Base-by-base conservation (phyloP, 2,888 invertebrate genomes). In the Brachypalpus laphriformis region DNA sequence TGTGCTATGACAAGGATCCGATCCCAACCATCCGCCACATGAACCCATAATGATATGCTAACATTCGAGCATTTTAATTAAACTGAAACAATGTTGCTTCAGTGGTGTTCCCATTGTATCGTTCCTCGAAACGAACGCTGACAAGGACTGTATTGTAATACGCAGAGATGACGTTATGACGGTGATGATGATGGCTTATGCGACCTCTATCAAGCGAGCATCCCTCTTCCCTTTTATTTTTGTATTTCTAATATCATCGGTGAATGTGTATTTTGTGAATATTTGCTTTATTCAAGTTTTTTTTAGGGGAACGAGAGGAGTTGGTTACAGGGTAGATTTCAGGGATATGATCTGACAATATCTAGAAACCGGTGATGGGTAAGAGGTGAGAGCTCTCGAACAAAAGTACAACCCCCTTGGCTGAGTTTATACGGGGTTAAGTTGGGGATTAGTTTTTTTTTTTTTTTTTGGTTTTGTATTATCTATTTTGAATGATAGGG, bases 11-110 rank as follows among this genome's bases (percentile, higher is more conserved):
- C 18, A 49, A 20, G 63, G 45, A 34, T 28, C 28, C 49, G n/a
- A 59, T 61, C 25, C 31, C n/a, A 56, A 34, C 25, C 34, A 14
- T 28, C 72, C 74, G 20, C 80, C 70, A 14, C 68, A 57, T 75
- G 65, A 70, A 51, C 70, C 75, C 81, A 75, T 80, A 85, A 85
- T 85, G 85, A 85, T 76, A 85, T 85, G 85, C 85, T 81, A 85
- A 85, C 85, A 85, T 85, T 76, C 66, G 66, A 85, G 85, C 81
- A 76, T 81, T 85, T 85, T 85, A 85, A 85, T 85, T 85, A 85
- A 81, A 85, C 71, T 85, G 85, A 85, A 85, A 85, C 81, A 85
- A 85, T 81, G 85, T 85, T 76, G 71, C 81, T 71, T 31, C 56
- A 85, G 54, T 57, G 75, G 65, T 40, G 65, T 71, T 81, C 45